These are phyloP conservation scores for Epirrita christyi DNA, from an alignment of 2,888 invertebrate species.

Conservation along the genomic window DNA sequence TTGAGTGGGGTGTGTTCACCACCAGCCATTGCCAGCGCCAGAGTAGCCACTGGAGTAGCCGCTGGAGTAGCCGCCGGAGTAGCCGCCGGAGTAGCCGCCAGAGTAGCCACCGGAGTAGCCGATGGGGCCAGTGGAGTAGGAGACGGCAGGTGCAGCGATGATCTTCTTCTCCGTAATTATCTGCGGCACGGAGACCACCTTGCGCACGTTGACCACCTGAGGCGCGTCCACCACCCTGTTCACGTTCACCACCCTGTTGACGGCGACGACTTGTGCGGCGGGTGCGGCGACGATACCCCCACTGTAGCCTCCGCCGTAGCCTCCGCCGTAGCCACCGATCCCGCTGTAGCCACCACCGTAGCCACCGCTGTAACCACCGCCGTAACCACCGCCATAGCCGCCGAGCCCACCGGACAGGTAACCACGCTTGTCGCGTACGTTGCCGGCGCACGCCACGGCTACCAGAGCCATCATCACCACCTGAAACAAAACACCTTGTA, in stretches of 20 bases:
- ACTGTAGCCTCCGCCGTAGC: constrained; percentile 30
- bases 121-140: constrained; percentile 22
- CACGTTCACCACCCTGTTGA: too few species aligned
- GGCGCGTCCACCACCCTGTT: too few species aligned
- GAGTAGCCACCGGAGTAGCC: too few species aligned
- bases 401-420: constrained; percentile 26
- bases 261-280: too few species aligned
- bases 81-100: too few species aligned
- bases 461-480: constrained; percentile 20
- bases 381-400: constrained; percentile 30
- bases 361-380: constrained; percentile 23
- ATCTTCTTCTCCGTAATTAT: constrained; percentile 40
- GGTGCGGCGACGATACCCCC: constrained; percentile 26
- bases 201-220: too few species aligned
- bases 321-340: constrained; percentile 28
- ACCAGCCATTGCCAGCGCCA: constrained; percentile 27
- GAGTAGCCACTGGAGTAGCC: too few species aligned
- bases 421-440: constrained; percentile 43
- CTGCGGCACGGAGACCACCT: too few species aligned
- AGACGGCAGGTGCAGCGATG: constrained; percentile 31
- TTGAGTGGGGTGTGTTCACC: too few species aligned
- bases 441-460: too few species aligned
- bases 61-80: too few species aligned
- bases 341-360: neutral
- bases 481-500: constrained; percentile 31